Evolutionary conservation across 1,140 invertebrate species (phyloP), one percentile per base, ranked within the genome.

Genomic region (Sesamia nonagrioides): DNA sequence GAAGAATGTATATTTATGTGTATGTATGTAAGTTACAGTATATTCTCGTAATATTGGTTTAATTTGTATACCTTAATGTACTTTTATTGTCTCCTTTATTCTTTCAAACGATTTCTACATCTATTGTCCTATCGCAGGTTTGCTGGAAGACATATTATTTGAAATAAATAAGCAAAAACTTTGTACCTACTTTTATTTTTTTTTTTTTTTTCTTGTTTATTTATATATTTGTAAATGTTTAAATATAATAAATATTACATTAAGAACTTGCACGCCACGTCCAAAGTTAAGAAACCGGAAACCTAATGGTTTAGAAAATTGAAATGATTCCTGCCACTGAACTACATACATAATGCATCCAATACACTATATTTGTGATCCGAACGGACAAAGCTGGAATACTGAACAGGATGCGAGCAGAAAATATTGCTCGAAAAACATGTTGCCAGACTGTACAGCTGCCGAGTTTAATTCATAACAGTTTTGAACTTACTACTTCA

Each of bases 351-450:
- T 33, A 6, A 33, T 69, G 21, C 21, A 69, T 27, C 66, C 42
- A 69, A 50, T 69, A 50, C 21, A 48, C 17, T 69, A 48, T 8
- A 69, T 33, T 8, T 33, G 33, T 33, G 66, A 69, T 69, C 66
- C 66, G 21, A 7, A 50, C 6, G 9, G 37, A 35, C 61, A 45
- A 66, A 37, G 42, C 1, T 15, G 5, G 66, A 69, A 69, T 69
- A 69, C 66, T 48, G 33, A 69, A 50, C 42, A 11, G 40, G 27
- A 15, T 27, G 42, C 21, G 18, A 69, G n/a, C 42, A 48, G 66
- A 69, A 69, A 69, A 33, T 63, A 63, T 66, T 18, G 37, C 45
- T 69, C 66, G 42, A 8, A 48, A 69, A 48, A 69, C 15, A 17
- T 6, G 33, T 17, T 42, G 6, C 1, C 11, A 35, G 15, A 35